phyloP scores from a whole-genome alignment of 2,888 invertebrate genomes.

The Vesta saturnalis region DNA sequence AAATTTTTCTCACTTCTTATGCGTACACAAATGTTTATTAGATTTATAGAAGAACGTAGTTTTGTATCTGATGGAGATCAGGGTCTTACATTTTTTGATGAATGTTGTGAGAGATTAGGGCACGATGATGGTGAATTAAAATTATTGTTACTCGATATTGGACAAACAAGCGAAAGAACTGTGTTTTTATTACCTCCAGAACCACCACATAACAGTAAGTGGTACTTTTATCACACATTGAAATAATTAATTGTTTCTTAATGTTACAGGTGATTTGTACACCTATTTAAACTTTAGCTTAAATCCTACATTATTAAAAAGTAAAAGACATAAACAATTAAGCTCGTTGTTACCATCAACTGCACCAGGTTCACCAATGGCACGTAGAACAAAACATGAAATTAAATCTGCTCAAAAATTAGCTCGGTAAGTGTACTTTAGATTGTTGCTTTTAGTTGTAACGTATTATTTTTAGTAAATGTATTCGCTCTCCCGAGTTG shows the following conservation, averaged over 20 bases:
- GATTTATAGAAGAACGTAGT: conserved; percentile 98
- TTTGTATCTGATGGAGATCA: conserved; percentile 99
- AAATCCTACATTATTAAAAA: conserved; percentile 68
- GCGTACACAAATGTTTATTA: conserved; percentile 96
- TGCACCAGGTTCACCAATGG: conserved; percentile 88
- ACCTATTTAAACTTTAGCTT: conserved; percentile 71
- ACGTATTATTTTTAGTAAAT: conserved; percentile 52
- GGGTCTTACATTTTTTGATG: conserved; percentile 95
- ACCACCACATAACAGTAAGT: conserved; percentile 62
- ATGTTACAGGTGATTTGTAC: conserved; percentile 62
- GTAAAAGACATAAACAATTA: conserved; percentile 55
- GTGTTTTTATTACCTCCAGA: conserved; percentile 97
- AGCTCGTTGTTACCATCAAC: conserved; percentile 56
- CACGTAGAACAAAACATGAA: conserved; percentile 94
- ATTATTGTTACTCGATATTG: conserved; percentile 84
- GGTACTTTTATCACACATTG: not conserved
- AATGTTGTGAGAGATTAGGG: conserved; percentile 86
- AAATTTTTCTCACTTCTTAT: conserved; percentile 90
- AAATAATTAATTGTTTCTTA: conserved; percentile 5
- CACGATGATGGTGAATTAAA: conserved; percentile 68
- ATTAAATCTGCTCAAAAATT: conserved; percentile 90
- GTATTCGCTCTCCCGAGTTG: conserved; percentile 72
- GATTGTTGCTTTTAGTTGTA: not conserved
- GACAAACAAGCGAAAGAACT: conserved; percentile 86
- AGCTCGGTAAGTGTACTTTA: conserved; percentile 63